A percentile compares a stretch with the other conserved stretches of the same genome.
Conservation (phyloP, 1,140 invertebrate genomes). For the Prorops nasuta region DNA sequence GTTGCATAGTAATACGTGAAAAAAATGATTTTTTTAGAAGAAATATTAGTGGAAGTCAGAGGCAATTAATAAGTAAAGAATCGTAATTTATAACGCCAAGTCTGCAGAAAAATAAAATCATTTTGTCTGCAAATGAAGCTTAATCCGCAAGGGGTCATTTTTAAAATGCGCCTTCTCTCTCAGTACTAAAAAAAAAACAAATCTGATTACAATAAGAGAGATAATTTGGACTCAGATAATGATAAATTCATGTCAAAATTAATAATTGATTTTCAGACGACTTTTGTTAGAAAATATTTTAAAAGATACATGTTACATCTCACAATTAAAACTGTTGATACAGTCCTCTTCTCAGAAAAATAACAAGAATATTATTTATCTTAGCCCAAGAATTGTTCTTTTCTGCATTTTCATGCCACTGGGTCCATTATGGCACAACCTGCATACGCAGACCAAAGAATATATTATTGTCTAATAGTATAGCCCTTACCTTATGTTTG, state of each 20-base stretch:
- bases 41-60: background rate
- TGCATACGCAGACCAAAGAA: background rate
- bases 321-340: background rate
- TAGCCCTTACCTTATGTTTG: background rate
- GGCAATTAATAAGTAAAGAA: background rate
- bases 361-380: background rate
- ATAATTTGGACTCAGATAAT: background rate
- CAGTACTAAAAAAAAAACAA: background rate
- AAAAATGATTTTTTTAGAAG: background rate
- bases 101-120: background rate
- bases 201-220: background rate
- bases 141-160: background rate
- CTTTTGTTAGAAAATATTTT: background rate
- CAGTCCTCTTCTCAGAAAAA: background rate
- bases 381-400: background rate
- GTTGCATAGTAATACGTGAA: background rate
- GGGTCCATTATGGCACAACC: constrained; percentile 2
- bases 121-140: background rate
- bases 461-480: constrained; percentile 8
- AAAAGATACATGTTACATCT: background rate
- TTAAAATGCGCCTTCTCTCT: background rate
- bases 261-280: background rate
- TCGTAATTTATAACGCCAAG: background rate
- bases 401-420: constrained; percentile 8
- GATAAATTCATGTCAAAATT: background rate